phyloP scores from a whole-genome alignment of 2,888 invertebrate species.

The Eristalinus aeneus region DNA sequence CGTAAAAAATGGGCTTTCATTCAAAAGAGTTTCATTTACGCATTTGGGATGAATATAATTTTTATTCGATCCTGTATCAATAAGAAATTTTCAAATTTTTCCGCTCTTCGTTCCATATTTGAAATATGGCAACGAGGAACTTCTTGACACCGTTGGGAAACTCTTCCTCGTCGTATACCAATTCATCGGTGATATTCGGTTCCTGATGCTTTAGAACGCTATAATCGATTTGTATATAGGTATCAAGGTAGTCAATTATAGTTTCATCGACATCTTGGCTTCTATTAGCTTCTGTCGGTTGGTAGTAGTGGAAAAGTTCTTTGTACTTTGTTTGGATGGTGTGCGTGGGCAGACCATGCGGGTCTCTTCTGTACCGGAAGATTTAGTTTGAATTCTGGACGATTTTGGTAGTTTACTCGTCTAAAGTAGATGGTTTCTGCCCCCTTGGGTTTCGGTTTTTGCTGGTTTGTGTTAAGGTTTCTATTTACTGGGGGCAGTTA shows the following conservation, averaged over 20 bases:
- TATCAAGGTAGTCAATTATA: neutral
- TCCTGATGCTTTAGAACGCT: neutral
- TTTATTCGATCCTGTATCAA: conserved; percentile 62
- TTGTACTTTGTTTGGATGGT: too few relatives aligned
- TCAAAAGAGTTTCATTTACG: neutral
- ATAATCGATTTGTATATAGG: neutral
- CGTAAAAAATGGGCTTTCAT: neutral
- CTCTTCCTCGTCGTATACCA: neutral
- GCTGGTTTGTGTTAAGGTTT: too few relatives aligned
- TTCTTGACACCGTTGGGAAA: neutral
- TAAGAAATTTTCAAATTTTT: conserved; percentile 55
- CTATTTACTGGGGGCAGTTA: too few relatives aligned
- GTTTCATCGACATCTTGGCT: neutral
- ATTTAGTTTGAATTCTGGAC: too few relatives aligned
- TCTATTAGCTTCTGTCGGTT: too few relatives aligned
- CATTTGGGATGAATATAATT: conserved; percentile 57
- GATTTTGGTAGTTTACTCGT: too few relatives aligned
- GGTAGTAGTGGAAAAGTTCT: too few relatives aligned
- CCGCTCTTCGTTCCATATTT: conserved; percentile 15
- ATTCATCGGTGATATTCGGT: neutral
- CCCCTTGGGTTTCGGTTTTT: too few relatives aligned
- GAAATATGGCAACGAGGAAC: conserved; percentile 7
- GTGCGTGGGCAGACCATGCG: too few relatives aligned
- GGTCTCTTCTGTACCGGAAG: too few relatives aligned
- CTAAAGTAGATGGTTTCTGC: too few relatives aligned